Evolutionary conservation across 2,888 invertebrate species (phyloP), one percentile per base, ranked within the genome.

Genomic region (Drosophila kuntzei): DNA sequence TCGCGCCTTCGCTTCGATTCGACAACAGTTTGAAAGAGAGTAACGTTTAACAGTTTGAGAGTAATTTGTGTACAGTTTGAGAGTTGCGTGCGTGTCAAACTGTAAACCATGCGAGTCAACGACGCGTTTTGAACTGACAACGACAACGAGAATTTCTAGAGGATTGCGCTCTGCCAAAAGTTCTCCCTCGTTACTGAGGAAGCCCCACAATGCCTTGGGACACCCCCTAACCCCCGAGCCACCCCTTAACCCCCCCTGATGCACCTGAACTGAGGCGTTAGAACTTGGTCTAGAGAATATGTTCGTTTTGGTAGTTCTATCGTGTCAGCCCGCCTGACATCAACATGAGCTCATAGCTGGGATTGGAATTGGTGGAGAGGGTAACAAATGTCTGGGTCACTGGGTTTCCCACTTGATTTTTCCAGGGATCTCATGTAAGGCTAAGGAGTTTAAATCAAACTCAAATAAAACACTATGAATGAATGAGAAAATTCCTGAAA

Each of bases 101-200:
- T 75, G 79, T 79, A 43, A 14, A 50, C 67, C 51, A 68, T 65
- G 68, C 77, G 60, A 50, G 53, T 29, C 80, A 55, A 80, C 80
- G 66, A 71, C 84, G 87, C 86, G 83, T 81, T 75, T 90, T 90
- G 86, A 90, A 91, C 90, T 91, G 91, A 91, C 18, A 32, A 20
- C 47, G 32, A 43, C 64, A 27, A 32, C 43, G 41, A 25, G 61
- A 61, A 51, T 43, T 49, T 46, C 53, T 57, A 80, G 84, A 89
- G 83, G 76, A 80, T 70, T 85, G 87, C 81, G 64, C 75, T 78
- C 41, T n/a, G 12, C 12, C 6, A 14, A 12, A 32, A 47, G 18
- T 8, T 47, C 47, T 47, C 82, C 86, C 84, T 79, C 85, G 77
- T 60, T 79, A 80, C 66, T 16, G 14, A 54, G 57, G 90, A 91